phyloP scores from a whole-genome alignment of 1,140 invertebrate genomes.

The Geopemphigus sp. region DNA sequence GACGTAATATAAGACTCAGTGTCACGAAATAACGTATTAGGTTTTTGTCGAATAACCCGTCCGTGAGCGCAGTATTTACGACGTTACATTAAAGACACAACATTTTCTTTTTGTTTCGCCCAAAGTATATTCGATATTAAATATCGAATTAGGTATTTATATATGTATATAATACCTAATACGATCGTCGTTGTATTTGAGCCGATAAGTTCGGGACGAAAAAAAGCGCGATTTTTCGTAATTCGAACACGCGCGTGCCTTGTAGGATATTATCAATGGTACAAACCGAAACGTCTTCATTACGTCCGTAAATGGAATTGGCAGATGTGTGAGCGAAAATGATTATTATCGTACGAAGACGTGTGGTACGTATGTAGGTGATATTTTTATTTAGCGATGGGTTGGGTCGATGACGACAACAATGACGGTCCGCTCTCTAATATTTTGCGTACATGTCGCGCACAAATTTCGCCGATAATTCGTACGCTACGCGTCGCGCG shows the following conservation, averaged over 20 bases:
- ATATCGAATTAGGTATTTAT: not conserved
- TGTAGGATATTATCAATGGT: too few species aligned
- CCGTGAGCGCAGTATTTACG: not conserved
- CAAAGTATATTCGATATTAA: too few species aligned
- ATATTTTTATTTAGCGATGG: not conserved
- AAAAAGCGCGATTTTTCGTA: constrained; percentile 11
- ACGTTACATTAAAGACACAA: not conserved
- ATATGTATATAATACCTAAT: not conserved
- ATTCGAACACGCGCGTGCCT: not conserved
- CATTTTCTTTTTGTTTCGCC: not conserved
- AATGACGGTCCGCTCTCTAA: not conserved
- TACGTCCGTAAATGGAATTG: too few species aligned
- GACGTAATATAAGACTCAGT: not conserved
- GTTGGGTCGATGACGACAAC: constrained; percentile 12
- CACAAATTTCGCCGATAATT: not conserved
- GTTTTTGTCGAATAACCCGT: not conserved
- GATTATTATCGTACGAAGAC: constrained; percentile 7
- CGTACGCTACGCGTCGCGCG: too few species aligned
- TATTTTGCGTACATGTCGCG: constrained; percentile 9
- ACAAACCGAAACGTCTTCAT: too few species aligned
- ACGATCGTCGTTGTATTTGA: not conserved
- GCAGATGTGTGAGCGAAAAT: not conserved
- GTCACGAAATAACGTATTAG: constrained; percentile 24
- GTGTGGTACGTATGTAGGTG: too few species aligned
- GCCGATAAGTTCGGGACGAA: not conserved